Conservation (phyloP, 2,113 vertebrate species). For the Psettodes erumei region DNA sequence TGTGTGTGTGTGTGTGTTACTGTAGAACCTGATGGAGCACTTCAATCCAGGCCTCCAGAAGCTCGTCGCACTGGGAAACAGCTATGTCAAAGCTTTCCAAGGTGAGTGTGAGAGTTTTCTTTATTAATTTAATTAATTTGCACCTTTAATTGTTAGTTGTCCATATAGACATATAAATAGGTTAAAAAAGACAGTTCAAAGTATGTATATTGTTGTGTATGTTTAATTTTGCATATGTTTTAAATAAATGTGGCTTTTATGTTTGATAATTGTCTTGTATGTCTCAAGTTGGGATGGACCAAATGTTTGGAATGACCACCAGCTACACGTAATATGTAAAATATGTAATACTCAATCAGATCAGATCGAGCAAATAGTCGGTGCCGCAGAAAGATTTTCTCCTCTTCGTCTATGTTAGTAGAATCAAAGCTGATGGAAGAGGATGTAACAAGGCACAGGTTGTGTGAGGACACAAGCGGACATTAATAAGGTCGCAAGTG, state of each 20-base stretch:
- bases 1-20: slow-evolving; percentile 16
- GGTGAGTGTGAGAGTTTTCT: slow-evolving; percentile 81
- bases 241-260: too few relatives aligned
- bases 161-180: not conserved
- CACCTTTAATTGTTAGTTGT: not conserved
- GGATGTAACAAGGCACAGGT: not conserved
- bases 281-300: not conserved
- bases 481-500: not conserved
- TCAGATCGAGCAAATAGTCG: too few relatives aligned
- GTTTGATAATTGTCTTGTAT: not conserved
- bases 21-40: slow-evolving; percentile 91
- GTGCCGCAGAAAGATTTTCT: not conserved
- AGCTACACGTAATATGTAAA: not conserved
- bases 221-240: too few relatives aligned
- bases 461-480: not conserved
- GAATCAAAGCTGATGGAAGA: not conserved
- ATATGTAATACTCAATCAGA: not conserved
- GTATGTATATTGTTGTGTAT: too few relatives aligned
- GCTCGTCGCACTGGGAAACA: slow-evolving; percentile 91
- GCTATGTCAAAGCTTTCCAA: slow-evolving; percentile 91
- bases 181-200: too few relatives aligned
- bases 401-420: not conserved
- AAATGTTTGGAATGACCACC: not conserved
- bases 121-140: not conserved
- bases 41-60: slow-evolving; percentile 95